phyloP scores from a whole-genome alignment of 2,888 invertebrate species.

The Athripsodes cinereus region DNA sequence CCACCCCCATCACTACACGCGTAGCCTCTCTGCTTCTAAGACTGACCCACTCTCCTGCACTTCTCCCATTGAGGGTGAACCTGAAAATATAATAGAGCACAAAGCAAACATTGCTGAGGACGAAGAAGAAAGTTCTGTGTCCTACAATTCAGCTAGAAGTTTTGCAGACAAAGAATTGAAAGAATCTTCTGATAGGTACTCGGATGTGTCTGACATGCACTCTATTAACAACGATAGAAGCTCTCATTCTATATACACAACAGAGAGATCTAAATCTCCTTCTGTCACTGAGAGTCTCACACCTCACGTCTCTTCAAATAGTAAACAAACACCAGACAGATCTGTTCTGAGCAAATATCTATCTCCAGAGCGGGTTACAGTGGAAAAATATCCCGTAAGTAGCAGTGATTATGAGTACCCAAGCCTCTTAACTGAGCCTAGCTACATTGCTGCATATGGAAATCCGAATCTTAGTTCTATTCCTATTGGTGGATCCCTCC shows the following conservation, averaged over 20 bases:
- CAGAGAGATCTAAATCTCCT: conserved; percentile 8
- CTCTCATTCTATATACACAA: neutral
- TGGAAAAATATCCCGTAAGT: conserved; percentile 36
- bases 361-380: conserved; percentile 40
- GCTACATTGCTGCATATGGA: conserved; percentile 43
- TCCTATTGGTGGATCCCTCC: conserved; percentile 28
- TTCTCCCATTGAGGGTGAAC: neutral
- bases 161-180: conserved; percentile 11
- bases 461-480: conserved; percentile 23
- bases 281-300: conserved; percentile 16
- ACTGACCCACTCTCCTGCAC: conserved; percentile 25
- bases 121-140: conserved; percentile 18
- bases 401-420: conserved; percentile 30
- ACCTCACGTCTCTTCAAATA: conserved; percentile 28
- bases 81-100: neutral
- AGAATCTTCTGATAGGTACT: neutral
- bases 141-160: conserved; percentile 10
- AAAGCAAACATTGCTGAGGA: conserved; percentile 4
- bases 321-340: conserved; percentile 42
- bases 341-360: conserved; percentile 54
- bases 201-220: conserved; percentile 8
- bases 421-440: conserved; percentile 37
- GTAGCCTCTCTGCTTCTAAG: conserved; percentile 32
- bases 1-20: conserved; percentile 27
- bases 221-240: conserved; percentile 11